A percentile compares a stretch with the other conserved stretches of the same genome.
phyloP scores from a whole-genome alignment of 2,797 vertebrate species.

The Pelochelys cantorii region DNA sequence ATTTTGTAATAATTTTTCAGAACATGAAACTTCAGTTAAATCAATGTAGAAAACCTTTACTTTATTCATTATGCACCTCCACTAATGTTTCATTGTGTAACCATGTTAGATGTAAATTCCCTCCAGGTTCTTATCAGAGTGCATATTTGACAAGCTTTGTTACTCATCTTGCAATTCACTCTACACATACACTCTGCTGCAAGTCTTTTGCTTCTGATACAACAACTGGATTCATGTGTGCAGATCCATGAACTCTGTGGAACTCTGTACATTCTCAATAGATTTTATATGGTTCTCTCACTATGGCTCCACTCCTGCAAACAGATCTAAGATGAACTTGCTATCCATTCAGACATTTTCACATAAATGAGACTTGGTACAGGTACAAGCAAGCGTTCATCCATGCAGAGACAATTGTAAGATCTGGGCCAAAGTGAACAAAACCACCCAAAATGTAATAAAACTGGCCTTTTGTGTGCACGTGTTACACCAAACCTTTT shows the following conservation, averaged over 20 bases:
- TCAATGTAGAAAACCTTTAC: background rate
- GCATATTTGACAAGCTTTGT: background rate
- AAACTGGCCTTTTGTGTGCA: background rate
- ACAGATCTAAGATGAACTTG: background rate
- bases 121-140: background rate
- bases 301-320: background rate
- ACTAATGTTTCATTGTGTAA: background rate
- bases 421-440: conserved; percentile 14
- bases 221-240: background rate
- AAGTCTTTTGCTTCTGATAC: background rate
- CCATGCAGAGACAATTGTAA: background rate
- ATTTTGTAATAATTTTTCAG: background rate
- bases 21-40: background rate
- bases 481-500: background rate
- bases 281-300: conserved; percentile 23
- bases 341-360: background rate
- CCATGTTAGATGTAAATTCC: background rate
- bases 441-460: background rate
- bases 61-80: background rate
- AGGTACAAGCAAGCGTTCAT: background rate
- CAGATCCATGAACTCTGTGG: background rate
- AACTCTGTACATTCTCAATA: background rate
- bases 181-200: background rate
- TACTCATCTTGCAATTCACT: background rate
- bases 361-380: background rate